These are phyloP conservation scores for Sebastes paucispinis DNA, from an alignment of 2,797 vertebrate species.

Conservation along the genomic window DNA sequence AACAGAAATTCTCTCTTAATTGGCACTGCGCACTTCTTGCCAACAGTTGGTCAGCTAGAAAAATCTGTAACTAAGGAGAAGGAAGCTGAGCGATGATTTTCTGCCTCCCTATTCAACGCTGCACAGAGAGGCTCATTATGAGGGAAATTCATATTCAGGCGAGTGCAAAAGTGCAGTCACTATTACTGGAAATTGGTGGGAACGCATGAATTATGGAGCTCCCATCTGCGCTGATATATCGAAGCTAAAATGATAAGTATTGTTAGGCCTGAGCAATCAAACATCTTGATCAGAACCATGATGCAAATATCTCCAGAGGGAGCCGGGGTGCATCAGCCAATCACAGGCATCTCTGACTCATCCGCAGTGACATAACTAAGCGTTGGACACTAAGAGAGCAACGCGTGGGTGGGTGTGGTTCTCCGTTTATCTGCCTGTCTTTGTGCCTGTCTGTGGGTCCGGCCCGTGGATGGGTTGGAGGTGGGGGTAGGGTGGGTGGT, in stretches of 20 bases:
- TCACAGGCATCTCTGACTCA: slow-evolving; percentile 72
- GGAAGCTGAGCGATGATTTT: slow-evolving; percentile 73
- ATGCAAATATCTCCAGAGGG: slow-evolving; percentile 58
- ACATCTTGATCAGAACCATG: slow-evolving; percentile 33
- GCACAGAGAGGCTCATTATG: slow-evolving; percentile 73
- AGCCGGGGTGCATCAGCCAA: slow-evolving; percentile 54
- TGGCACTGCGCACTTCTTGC: slow-evolving; percentile 72
- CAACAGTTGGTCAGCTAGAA: slow-evolving; percentile 79
- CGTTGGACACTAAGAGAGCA: slow-evolving; percentile 50
- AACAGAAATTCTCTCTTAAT: slow-evolving; percentile 76
- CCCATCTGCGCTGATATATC: neutral
- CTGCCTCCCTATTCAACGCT: slow-evolving; percentile 60
- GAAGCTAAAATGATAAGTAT: neutral
- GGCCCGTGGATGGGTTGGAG: slow-evolving; percentile 37
- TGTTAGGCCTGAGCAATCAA: slow-evolving; percentile 7
- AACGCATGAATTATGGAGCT: neutral
- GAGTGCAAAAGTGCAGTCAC: slow-evolving; percentile 32
- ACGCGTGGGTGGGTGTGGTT: slow-evolving; percentile 67
- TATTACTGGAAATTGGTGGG: slow-evolving; percentile 16
- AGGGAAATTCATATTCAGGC: slow-evolving; percentile 64
- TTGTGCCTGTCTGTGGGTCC: slow-evolving; percentile 69
- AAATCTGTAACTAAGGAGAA: slow-evolving; percentile 72
- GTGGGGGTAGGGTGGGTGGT: neutral
- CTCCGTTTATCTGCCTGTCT: slow-evolving; percentile 54
- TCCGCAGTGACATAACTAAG: slow-evolving; percentile 70